Evolutionary conservation across 2,113 vertebrate species (phyloP).

Genomic region (Proteles cristata): DNA sequence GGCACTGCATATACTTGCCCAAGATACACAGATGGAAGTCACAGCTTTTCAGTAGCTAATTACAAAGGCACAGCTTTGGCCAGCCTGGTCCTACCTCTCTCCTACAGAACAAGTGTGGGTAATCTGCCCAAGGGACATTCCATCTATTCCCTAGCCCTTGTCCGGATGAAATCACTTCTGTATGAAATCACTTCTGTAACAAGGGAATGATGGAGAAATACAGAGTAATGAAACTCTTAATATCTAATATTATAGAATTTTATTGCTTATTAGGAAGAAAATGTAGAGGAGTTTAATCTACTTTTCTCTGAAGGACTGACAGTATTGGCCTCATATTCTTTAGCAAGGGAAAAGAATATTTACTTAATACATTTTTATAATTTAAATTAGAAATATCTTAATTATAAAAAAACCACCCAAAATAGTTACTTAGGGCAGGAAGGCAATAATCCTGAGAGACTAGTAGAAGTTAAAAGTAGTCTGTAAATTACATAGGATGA

Average conservation of each 20-base stretch:
- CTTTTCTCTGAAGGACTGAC: background rate
- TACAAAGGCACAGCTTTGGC: background rate
- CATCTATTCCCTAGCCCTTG: background rate
- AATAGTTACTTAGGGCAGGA: background rate
- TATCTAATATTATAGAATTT: background rate
- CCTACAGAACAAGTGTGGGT: background rate
- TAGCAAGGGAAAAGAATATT: background rate
- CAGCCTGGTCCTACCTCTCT: background rate
- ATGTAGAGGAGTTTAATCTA: background rate
- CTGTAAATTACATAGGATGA: background rate
- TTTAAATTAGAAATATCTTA: background rate
- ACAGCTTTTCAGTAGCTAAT: background rate
- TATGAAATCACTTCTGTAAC: background rate
- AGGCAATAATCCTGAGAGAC: background rate
- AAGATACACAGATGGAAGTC: background rate
- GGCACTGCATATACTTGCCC: background rate
- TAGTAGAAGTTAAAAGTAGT: background rate
- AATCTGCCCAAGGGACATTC: background rate
- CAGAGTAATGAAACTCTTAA: background rate
- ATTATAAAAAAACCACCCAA: background rate
- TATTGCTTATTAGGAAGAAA: background rate
- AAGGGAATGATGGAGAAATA: background rate
- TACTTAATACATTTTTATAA: background rate
- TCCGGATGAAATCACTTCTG: too few species aligned
- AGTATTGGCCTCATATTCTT: background rate